These are phyloP conservation scores for Rhinogobius similis DNA, from an alignment of 2,113 vertebrate species.

Conservation along the genomic window DNA sequence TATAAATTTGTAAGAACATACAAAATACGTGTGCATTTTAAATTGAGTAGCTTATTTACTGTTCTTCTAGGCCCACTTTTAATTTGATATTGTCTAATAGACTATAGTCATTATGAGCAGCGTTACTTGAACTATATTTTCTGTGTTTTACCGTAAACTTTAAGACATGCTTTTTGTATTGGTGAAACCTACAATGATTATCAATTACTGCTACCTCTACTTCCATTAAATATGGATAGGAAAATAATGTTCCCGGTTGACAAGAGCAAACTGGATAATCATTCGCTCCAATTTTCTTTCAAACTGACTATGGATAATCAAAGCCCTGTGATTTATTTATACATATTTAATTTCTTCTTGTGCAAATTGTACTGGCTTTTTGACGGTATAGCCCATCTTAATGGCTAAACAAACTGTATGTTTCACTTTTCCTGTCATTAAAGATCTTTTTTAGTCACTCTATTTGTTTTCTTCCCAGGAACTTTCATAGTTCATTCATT, in stretches of 20 bases:
- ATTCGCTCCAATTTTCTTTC: neutral
- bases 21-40: constrained; percentile 64
- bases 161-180: constrained; percentile 53
- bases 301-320: constrained; percentile 11
- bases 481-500: constrained; percentile 15
- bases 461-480: neutral
- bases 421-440: constrained; percentile 95
- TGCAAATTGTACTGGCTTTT: constrained; percentile 72
- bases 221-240: constrained; percentile 50
- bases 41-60: constrained; percentile 54
- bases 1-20: constrained; percentile 69
- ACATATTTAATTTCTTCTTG: constrained; percentile 22
- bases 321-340: constrained; percentile 43
- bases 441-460: constrained; percentile 85
- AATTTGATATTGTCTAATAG: constrained; percentile 44
- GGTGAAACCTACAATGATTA: constrained; percentile 57
- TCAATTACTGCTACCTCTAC: constrained; percentile 75
- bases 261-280: constrained; percentile 14
- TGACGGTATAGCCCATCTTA: constrained; percentile 81
- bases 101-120: constrained; percentile 47
- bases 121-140: constrained; percentile 44
- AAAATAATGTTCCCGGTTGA: constrained; percentile 27
- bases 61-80: constrained; percentile 53
- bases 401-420: constrained; percentile 78
- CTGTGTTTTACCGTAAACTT: constrained; percentile 58